Evolutionary conservation across 2,888 invertebrate genomes (phyloP).

Genomic region (Drosophila birchii): DNA sequence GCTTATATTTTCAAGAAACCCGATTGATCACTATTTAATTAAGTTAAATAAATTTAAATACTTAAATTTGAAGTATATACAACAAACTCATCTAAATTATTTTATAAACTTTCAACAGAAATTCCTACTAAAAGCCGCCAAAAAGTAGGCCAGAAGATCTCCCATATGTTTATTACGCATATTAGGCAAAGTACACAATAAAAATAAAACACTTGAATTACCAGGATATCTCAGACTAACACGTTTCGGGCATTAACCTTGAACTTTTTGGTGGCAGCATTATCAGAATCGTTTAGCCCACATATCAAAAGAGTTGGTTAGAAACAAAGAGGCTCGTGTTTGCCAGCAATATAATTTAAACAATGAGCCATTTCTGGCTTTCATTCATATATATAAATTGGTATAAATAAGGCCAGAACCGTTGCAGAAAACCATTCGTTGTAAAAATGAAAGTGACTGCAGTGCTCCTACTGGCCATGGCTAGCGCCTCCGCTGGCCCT

Average conservation of each 20-base stretch:
- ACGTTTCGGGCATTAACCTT: neutral
- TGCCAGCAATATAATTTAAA: neutral
- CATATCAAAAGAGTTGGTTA: neutral
- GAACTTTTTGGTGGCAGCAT: neutral
- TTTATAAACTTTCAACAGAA: too few relatives aligned
- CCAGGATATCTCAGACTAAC: neutral
- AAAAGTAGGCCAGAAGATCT: neutral
- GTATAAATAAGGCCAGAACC: constrained; percentile 1
- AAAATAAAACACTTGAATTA: neutral
- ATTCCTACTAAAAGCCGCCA: neutral
- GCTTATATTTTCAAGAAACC: too few relatives aligned
- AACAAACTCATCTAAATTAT: too few relatives aligned
- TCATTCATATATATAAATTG: neutral
- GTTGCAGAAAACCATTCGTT: neutral
- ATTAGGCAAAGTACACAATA: neutral
- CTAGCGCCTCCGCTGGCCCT: neutral
- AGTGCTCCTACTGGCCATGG: neutral
- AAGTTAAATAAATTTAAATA: too few relatives aligned
- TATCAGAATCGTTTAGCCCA: neutral
- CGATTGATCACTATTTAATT: too few relatives aligned
- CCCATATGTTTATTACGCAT: neutral
- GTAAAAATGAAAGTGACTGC: constrained; percentile 2
- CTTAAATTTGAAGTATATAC: too few relatives aligned
- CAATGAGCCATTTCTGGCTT: neutral
- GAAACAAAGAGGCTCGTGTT: constrained; percentile 5